Evolutionary conservation across 1,140 invertebrate species (phyloP), one percentile per base, ranked within the genome.

Genomic region (Meloidogyne hapla): DNA sequence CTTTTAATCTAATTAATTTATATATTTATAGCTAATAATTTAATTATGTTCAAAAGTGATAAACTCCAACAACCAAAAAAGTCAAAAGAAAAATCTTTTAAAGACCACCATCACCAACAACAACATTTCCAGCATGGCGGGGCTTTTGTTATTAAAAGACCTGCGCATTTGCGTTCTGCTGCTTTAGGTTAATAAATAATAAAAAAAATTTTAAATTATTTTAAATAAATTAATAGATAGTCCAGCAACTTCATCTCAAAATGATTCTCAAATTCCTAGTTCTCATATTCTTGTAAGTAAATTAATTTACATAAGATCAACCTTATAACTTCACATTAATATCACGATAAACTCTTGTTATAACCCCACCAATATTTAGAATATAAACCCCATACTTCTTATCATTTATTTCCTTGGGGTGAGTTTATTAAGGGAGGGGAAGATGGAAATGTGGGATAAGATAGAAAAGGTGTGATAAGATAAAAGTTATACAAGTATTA

Each of bases 31-130:
- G 45, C 18, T 48, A 48, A 42, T 48, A 48, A 48, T 48, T 48
- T 48, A 48, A 48, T 18, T n/a, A 73, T 73, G 71, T 73, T 73
- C n/a, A 38, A 61, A 65, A 73, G 71, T 63, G 71, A 73, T 33
- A 73, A 73, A 33, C 71, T 40, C 10, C 48, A 64, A 25, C 56
- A 72, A n/a, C 56, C 71, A 10, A 73, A 73, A 61, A 73, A 73
- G 15, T 61, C 33, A n/a, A 67, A 42, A 33, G 40, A 67, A 33
- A 12, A 73, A 73, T 42, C 13, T 73, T 15, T 23, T 64, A 73
- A 73, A 61, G 56, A 38, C 18, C 5, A 61, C 10, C 3, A 56
- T n/a, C 10, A 42, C 9, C 18, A 69, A 26, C 13, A 26, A 9
- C 33, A 40, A 56, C 15, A 26, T 38, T 56, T 71, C 26, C 42